Percentiles rank a stretch among this genome's conserved stretches.
Conservation (phyloP, 1,140 invertebrate genomes). For the Diorhabda sublineata region DNA sequence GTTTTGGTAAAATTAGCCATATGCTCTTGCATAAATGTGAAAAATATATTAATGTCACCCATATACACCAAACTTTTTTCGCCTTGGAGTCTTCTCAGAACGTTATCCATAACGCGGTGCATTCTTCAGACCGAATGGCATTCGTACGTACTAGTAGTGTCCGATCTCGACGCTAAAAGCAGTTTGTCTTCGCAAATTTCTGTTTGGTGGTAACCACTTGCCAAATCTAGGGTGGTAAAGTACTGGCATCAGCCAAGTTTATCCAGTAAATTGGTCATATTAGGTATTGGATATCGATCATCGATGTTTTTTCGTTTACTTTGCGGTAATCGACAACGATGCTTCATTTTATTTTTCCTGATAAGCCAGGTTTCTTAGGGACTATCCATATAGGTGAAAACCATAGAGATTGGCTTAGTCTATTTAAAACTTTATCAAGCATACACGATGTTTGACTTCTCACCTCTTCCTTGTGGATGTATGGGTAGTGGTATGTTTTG, state of each 20-base stretch:
- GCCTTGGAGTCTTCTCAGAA: too few relatives aligned
- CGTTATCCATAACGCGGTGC: too few relatives aligned
- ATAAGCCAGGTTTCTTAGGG: not conserved
- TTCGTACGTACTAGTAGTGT: not conserved
- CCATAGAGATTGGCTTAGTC: not conserved
- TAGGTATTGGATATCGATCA: not conserved
- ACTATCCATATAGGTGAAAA: not conserved
- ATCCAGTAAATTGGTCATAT: not conserved
- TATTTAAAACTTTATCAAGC: not conserved
- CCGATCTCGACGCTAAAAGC: not conserved
- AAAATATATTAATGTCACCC: not conserved
- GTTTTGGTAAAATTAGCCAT: not conserved
- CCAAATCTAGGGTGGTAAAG: not conserved
- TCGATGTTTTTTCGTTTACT: not conserved
- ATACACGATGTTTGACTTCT: not conserved
- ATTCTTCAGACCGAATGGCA: not conserved
- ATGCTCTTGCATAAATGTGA: not conserved
- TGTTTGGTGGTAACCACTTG: not conserved
- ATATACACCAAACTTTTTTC: not conserved
- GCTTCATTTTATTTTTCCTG: not conserved
- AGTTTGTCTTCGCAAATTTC: not conserved
- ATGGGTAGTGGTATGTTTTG: not conserved
- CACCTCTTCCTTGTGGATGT: not conserved
- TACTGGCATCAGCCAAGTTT: not conserved
- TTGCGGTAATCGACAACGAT: constrained; percentile 4